phyloP scores from a whole-genome alignment of 2,113 vertebrate species.

The Saccopteryx bilineata region DNA sequence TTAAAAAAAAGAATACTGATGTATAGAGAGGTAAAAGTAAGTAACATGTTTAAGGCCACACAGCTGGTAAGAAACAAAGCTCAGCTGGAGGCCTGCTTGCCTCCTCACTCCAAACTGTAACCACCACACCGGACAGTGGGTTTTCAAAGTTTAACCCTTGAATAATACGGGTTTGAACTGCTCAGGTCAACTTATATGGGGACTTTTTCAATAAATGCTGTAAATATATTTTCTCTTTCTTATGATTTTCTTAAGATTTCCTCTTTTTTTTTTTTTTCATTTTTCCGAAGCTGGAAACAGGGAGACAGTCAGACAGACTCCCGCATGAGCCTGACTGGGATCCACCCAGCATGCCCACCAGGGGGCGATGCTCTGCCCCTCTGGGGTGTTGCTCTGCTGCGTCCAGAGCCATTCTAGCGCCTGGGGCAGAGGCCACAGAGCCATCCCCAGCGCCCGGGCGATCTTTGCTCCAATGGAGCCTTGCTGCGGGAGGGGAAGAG shows the following conservation, averaged over 20 bases:
- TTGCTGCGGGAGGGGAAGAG: no score
- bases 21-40: not conserved
- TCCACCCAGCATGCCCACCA: no score
- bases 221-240: not conserved
- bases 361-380: no score
- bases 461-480: no score
- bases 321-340: no score
- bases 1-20: not conserved
- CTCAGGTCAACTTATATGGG: not conserved
- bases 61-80: not conserved
- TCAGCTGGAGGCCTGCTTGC: not conserved
- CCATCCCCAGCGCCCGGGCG: no score
- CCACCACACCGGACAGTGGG: not conserved
- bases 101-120: not conserved
- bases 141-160: slow-evolving; percentile 34
- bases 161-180: not conserved
- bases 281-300: no score
- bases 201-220: not conserved
- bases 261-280: no score
- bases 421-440: no score
- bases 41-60: not conserved
- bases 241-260: not conserved
- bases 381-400: no score
- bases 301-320: no score
- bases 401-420: no score